These are phyloP conservation scores for Poecile atricapillus DNA, from an alignment of 2,113 vertebrate species.

Conservation along the genomic window DNA sequence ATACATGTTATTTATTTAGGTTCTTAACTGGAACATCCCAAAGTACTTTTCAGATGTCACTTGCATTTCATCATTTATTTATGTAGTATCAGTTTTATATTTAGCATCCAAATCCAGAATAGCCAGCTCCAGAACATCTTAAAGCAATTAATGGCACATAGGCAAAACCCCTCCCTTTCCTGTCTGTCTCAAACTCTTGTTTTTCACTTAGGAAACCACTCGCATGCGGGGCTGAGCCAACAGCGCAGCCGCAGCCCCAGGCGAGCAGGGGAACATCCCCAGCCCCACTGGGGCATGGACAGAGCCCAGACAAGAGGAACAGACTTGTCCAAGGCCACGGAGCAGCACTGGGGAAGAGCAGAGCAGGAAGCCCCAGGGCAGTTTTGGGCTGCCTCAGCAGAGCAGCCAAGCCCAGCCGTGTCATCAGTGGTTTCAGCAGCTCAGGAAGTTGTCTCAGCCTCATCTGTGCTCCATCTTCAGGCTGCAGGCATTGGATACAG, in stretches of 20 bases:
- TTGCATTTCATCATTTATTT: slow-evolving; percentile 50
- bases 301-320: neutral
- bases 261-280: neutral
- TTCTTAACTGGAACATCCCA: slow-evolving; percentile 11
- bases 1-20: slow-evolving; percentile 14
- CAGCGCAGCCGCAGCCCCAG: neutral
- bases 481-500: neutral
- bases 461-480: neutral
- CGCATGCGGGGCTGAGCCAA: neutral
- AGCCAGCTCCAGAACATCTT: slow-evolving; percentile 30
- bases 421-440: neutral
- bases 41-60: slow-evolving; percentile 36
- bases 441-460: slow-evolving; percentile 8
- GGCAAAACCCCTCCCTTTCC: slow-evolving; percentile 37
- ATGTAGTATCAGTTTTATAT: slow-evolving; percentile 36
- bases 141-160: slow-evolving; percentile 21
- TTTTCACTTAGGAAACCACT: slow-evolving; percentile 32
- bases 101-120: slow-evolving; percentile 17
- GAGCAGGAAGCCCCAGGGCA: neutral
- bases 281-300: neutral
- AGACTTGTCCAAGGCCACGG: neutral
- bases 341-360: neutral
- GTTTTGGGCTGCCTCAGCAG: neutral
- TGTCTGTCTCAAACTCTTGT: slow-evolving; percentile 22
- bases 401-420: neutral